These are phyloP conservation scores for Machimus rusticus DNA, from an alignment of 2,888 invertebrate species.

Conservation along the genomic window DNA sequence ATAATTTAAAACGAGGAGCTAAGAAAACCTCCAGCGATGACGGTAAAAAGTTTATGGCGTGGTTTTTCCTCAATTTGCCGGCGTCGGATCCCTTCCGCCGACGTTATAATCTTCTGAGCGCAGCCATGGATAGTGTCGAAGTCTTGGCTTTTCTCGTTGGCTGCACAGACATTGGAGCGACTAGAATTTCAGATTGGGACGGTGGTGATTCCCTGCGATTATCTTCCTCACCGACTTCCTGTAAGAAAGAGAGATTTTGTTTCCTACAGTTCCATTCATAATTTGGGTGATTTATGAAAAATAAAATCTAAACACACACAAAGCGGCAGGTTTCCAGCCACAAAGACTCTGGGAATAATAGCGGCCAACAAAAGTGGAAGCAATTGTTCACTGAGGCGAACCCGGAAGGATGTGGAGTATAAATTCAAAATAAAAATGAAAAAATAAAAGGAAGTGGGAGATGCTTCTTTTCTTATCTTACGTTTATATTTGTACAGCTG, in stretches of 20 bases:
- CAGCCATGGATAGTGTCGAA: slow-evolving; percentile 71
- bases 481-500: slow-evolving; percentile 86
- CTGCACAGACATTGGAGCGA: slow-evolving; percentile 84
- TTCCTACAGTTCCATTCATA: slow-evolving; percentile 42
- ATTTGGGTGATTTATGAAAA: slow-evolving; percentile 41
- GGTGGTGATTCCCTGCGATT: slow-evolving; percentile 58
- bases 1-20: slow-evolving; percentile 9
- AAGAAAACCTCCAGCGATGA: slow-evolving; percentile 5
- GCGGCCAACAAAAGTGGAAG: not conserved
- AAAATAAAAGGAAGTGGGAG: not conserved
- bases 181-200: slow-evolving; percentile 68
- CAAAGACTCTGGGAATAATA: not conserved
- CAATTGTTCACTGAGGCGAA: not conserved
- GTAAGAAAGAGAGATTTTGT: slow-evolving; percentile 53
- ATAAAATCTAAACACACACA: slow-evolving; percentile 21
- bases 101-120: slow-evolving; percentile 65
- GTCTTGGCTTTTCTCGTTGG: slow-evolving; percentile 81
- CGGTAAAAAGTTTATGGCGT: slow-evolving; percentile 2
- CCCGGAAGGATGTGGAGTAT: not conserved
- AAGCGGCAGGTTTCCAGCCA: not conserved
- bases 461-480: slow-evolving; percentile 67
- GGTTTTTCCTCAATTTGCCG: not conserved
- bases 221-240: slow-evolving; percentile 75
- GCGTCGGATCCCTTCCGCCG: not conserved
- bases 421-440: not conserved